Conservation (phyloP, 2,888 invertebrate species). For the Pristionchus fissidentatus region DNA sequence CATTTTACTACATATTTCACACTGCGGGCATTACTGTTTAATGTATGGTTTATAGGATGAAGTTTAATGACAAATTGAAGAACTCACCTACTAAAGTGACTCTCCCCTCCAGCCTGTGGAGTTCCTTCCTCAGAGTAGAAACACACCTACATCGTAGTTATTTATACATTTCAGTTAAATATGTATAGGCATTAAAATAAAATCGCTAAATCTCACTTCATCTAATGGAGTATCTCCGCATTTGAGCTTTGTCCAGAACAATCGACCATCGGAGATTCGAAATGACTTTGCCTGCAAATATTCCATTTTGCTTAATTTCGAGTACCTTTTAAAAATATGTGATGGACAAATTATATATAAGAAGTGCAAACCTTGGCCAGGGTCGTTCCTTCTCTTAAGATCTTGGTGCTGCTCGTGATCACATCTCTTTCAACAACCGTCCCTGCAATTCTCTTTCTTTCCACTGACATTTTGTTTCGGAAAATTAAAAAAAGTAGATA, state of each 20-base stretch:
- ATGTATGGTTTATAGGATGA: neutral
- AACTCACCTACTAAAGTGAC: constrained; percentile 44
- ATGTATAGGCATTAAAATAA: neutral
- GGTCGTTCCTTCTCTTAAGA: constrained; percentile 36
- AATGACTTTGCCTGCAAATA: constrained; percentile 12
- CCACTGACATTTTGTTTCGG: neutral
- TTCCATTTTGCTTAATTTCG: no score
- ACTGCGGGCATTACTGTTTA: neutral
- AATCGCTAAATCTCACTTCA: neutral
- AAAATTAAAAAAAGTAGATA: no score
- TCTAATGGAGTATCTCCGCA: constrained; percentile 47
- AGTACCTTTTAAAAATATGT: no score
- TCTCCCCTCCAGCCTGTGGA: constrained; percentile 11
- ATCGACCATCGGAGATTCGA: constrained; percentile 16
- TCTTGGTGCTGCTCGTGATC: constrained; percentile 27
- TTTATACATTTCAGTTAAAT: no score
- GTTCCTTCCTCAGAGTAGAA: constrained; percentile 44
- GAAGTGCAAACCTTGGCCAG: constrained; percentile 7
- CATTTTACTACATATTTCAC: no score
- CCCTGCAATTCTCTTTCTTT: neutral
- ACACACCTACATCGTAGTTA: constrained; percentile 46
- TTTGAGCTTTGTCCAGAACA: constrained; percentile 44
- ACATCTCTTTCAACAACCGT: constrained; percentile 42
- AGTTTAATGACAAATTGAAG: neutral
- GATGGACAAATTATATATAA: no score